These are phyloP conservation scores for Candoia aspera DNA, from an alignment of 2,113 vertebrate species.

Conservation along the genomic window DNA sequence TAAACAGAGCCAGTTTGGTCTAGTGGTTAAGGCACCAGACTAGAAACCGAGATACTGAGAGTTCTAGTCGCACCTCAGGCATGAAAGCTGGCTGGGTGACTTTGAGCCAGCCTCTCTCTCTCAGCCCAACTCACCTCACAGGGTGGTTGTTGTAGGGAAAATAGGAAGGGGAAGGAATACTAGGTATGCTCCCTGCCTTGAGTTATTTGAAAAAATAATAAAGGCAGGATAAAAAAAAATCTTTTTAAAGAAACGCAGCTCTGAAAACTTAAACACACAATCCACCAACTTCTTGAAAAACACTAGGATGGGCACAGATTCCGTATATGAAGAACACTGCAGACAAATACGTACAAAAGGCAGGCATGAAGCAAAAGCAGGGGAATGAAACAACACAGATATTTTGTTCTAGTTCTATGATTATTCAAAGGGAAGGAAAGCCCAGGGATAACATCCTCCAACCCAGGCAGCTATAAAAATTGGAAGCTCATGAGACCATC, in stretches of 20 bases:
- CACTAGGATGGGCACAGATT: conserved; percentile 6
- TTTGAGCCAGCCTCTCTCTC: too few relatives aligned
- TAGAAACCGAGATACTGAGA: too few relatives aligned
- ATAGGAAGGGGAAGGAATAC: too few relatives aligned
- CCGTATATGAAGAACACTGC: not conserved
- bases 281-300: conserved; percentile 11
- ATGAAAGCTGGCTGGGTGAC: too few relatives aligned
- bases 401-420: conserved; percentile 42
- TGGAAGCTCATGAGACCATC: conserved; percentile 52
- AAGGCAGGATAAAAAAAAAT: too few relatives aligned
- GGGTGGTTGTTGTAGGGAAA: too few relatives aligned
- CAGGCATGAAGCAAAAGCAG: conserved; percentile 38
- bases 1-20: too few relatives aligned
- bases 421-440: conserved; percentile 37
- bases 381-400: conserved; percentile 10
- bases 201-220: too few relatives aligned
- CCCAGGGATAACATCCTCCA: conserved; percentile 52
- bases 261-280: not conserved
- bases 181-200: too few relatives aligned
- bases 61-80: too few relatives aligned
- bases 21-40: too few relatives aligned
- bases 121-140: too few relatives aligned
- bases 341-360: not conserved
- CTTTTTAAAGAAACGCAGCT: not conserved
- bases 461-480: conserved; percentile 47